Percentiles rank a stretch among this genome's conserved stretches.
phyloP scores from a whole-genome alignment of 2,888 invertebrate genomes.

The Mythimna pallens region DNA sequence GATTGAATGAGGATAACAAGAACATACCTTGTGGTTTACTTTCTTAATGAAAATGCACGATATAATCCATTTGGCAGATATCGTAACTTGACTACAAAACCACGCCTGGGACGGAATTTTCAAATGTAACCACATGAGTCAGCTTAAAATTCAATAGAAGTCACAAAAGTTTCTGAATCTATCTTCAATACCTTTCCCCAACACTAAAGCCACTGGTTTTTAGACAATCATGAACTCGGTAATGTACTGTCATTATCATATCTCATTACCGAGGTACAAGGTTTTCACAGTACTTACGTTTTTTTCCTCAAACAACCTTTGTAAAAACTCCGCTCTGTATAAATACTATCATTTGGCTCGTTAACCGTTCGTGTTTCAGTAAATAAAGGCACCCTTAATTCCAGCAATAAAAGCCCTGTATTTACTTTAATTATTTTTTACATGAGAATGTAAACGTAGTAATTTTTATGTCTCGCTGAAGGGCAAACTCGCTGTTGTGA shows the following conservation, averaged over 20 bases:
- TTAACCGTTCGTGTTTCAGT: constrained; percentile 60
- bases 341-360: constrained; percentile 63
- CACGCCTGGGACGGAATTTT: no score
- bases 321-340: constrained; percentile 38
- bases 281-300: constrained; percentile 45
- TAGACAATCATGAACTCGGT: constrained; percentile 28
- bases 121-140: background rate
- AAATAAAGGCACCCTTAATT: constrained; percentile 63
- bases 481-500: constrained; percentile 30
- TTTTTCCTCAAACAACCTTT: constrained; percentile 59
- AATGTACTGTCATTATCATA: constrained; percentile 56
- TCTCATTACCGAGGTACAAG: constrained; percentile 54
- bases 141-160: constrained; percentile 1
- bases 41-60: background rate
- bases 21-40: background rate
- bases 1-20: background rate
- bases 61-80: background rate
- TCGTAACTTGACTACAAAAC: background rate
- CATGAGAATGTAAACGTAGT: constrained; percentile 55
- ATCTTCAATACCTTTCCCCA: background rate
- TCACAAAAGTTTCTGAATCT: background rate
- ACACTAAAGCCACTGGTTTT: constrained; percentile 27
- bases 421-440: constrained; percentile 69
- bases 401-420: constrained; percentile 58
- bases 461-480: constrained; percentile 54